These are phyloP conservation scores for Gymnocephalus cernua DNA, from an alignment of 2,113 vertebrate species.

Conservation along the genomic window DNA sequence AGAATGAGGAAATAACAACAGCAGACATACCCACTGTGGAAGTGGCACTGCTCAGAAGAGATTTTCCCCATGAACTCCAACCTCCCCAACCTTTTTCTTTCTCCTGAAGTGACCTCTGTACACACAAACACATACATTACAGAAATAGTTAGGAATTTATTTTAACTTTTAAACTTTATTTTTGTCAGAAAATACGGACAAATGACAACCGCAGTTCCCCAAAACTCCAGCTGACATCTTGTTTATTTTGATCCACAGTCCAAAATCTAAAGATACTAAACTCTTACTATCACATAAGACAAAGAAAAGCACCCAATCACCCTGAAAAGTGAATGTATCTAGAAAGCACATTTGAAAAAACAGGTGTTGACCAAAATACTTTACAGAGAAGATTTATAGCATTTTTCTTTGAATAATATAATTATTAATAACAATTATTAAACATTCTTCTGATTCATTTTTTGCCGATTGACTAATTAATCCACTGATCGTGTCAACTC, in stretches of 20 bases:
- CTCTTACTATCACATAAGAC: not conserved
- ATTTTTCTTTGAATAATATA: not conserved
- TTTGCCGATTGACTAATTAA: not conserved
- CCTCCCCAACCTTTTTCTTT: slow-evolving; percentile 82
- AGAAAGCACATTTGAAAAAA: not conserved
- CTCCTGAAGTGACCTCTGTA: slow-evolving; percentile 63
- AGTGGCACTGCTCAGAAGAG: slow-evolving; percentile 92
- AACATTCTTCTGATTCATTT: too few species aligned
- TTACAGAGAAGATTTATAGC: not conserved
- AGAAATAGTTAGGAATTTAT: not conserved
- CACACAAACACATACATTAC: slow-evolving; percentile 32
- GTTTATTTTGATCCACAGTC: not conserved
- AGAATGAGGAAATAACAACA: not conserved
- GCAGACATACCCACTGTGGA: slow-evolving; percentile 90
- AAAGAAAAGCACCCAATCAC: not conserved
- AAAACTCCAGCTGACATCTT: not conserved
- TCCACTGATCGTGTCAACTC: not conserved
- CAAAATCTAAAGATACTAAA: not conserved
- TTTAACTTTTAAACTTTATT: too few species aligned
- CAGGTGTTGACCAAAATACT: not conserved
- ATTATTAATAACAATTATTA: not conserved
- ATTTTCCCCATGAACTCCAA: slow-evolving; percentile 97
- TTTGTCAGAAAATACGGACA: not conserved
- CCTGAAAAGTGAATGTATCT: not conserved
- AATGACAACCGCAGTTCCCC: not conserved